Base-by-base conservation (phyloP, 1,140 invertebrate genomes). In the Tetranychus cinnabarinus region DNA sequence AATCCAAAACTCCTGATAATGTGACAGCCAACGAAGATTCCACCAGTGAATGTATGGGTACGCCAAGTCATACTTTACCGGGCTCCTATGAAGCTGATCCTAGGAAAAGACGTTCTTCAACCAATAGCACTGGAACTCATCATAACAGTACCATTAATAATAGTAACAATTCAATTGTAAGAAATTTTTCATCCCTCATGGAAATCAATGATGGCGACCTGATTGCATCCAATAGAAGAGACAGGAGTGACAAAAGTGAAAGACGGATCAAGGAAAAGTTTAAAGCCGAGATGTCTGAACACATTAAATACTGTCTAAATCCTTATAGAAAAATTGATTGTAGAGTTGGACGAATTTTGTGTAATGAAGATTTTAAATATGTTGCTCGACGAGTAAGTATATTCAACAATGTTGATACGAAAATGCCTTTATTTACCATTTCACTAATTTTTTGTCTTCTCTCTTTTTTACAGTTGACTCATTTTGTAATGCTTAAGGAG, bases 401-500 rank as follows among this genome's bases (percentile, higher is more conserved):
- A 45, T 46, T 23, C 23, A 23, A 23, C 23, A 23, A 23, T 23
- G 23, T 23, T 23, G 23, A 23, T 23, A 23, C 23, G 23, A 23
- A 23, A 52, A 6, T 34, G 35, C 34, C 7, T 39, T 45, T 58
- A 34, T 33, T 23, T 23, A 50, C 15, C 57, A 45, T 54, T 56
- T 63, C 2, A 50, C 31, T 45, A 33, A 50, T 45, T 23, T 55
- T 55, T 33, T 23, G 3, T 34, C 61, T 23, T 52, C 15, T 36
- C 50, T n/a, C 37, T 58, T 15, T 15, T 50, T 63, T 80, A 55
- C 77, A 95, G 90, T 74, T 97, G 34, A 96, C 90, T 1, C 88
- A 95, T 73, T 88, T 91, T 72, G 87, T 97, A n/a, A 82, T 93
- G 78, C 79, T 88, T 55, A 97, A 97, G 75, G 91, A 96, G 72